Base-by-base conservation (phyloP, 2,113 vertebrate genomes). In the Daboia siamensis region DNA sequence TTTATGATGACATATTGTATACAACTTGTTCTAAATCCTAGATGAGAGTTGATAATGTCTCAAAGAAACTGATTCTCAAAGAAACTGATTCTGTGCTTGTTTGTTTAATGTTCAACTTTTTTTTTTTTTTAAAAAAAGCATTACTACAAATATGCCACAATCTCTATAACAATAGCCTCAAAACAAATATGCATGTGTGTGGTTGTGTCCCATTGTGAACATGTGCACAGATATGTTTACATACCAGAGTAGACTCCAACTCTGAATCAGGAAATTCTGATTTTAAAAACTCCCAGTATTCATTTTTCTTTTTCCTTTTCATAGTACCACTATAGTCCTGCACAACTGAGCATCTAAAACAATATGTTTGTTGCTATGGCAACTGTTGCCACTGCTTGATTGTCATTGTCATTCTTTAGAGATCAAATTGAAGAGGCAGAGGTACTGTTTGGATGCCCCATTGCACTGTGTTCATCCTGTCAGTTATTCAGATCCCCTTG, bases 381-480 rank as follows among this genome's bases (percentile, higher is more conserved):
- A 92, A 92, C 92, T 90, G 74, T 92, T 46, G 51, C 59, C 86
- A 56, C 26, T 92, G 86, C 46, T 90, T 86, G 56, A 48, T 54
- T 74, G 88, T 61, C 92, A 86, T 29, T 61, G 51, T 15, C 39
- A 23, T 54, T 44, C 46, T 80, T 39, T 26, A 90, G 55, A 64
- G 88, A 86, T 46, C 10, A 6, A 44, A 54, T 1, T 84, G 59
- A 54, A 24, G 86, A 7, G 23, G 23, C n/a, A 8, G 56, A 20
- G 33, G 23, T 24, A 52, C n/a, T 1, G 33, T 33, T 61, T 10
- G 55, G 33, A 74, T 92, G 15, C n/a, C 46, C 87, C 51, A n/a
- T 26, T 52, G 39, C 55, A 86, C 44, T 61, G 24, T 9, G 7
- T 74, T 86, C 56, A 20, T 51, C 13, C 17, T 52, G 33, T 88